Percentiles rank a stretch among this genome's conserved stretches.
phyloP scores from a whole-genome alignment of 1,140 invertebrate genomes.

The Scaptodrosophila lebanonensis region DNA sequence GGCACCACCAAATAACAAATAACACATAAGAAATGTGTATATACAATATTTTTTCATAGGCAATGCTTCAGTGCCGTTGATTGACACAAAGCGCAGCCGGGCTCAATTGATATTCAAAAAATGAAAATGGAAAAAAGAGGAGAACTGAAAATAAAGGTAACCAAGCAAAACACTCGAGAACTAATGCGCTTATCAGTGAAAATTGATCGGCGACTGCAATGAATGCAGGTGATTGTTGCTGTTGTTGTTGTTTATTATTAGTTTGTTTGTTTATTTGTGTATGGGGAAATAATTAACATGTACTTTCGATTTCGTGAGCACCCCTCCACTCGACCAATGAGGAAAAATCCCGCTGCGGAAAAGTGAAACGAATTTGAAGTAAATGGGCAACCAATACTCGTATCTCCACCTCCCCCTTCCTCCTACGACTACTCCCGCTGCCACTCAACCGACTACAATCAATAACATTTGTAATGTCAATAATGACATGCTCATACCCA shows the following conservation, averaged over 20 bases:
- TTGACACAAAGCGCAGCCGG: too few relatives aligned
- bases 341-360: slow-evolving; percentile 21
- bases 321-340: slow-evolving; percentile 6
- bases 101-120: slow-evolving; percentile 8
- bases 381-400: slow-evolving; percentile 4
- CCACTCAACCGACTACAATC: slow-evolving; percentile 37
- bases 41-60: slow-evolving; percentile 10
- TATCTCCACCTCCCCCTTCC: too few relatives aligned
- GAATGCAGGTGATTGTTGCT: slow-evolving; percentile 68
- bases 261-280: too few relatives aligned
- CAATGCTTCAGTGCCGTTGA: too few relatives aligned
- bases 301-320: slow-evolving; percentile 65
- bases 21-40: slow-evolving; percentile 54
- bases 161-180: slow-evolving; percentile 61
- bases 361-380: slow-evolving; percentile 31
- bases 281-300: slow-evolving; percentile 72
- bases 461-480: slow-evolving; percentile 73
- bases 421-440: not conserved
- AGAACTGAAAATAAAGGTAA: slow-evolving; percentile 42
- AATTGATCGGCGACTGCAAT: slow-evolving; percentile 47
- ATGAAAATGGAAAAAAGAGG: slow-evolving; percentile 29
- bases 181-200: slow-evolving; percentile 65
- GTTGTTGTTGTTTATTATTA: too few relatives aligned
- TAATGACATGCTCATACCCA: slow-evolving; percentile 62
- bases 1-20: slow-evolving; percentile 21